These are phyloP conservation scores for Clusia tigrina DNA, from an alignment of 2,888 invertebrate species.

Conservation along the genomic window DNA sequence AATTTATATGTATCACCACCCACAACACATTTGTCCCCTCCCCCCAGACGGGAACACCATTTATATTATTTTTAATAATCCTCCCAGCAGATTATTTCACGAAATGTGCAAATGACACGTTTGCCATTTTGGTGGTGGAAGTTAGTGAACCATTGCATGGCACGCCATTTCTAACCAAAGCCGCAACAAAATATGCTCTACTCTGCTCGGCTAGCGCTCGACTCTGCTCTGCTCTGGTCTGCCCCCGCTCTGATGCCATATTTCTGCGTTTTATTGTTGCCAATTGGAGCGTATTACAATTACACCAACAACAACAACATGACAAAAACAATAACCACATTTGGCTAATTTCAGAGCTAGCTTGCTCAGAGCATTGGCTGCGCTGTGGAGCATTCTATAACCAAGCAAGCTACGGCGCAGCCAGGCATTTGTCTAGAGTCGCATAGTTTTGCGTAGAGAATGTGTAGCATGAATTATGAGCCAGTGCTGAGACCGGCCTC, in stretches of 20 bases:
- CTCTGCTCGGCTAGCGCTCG: too few species aligned
- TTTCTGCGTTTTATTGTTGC: constrained; percentile 18
- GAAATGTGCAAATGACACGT: constrained; percentile 7
- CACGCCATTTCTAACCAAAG: not conserved
- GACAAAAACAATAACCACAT: constrained; percentile 25
- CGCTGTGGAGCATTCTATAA: too few species aligned
- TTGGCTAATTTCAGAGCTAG: constrained; percentile 5
- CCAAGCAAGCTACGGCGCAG: not conserved
- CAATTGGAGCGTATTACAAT: constrained; percentile 26
- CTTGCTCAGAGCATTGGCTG: too few species aligned
- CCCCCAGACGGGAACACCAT: too few species aligned
- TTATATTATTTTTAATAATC: not conserved
- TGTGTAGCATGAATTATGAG: not conserved
- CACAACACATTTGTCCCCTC: not conserved
- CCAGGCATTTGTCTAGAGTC: not conserved
- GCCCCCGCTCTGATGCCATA: not conserved
- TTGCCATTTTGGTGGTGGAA: not conserved
- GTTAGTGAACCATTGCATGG: not conserved
- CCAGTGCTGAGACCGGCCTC: too few species aligned
- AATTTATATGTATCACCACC: too few species aligned
- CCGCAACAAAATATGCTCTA: constrained; percentile 1
- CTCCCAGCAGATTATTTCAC: not conserved
- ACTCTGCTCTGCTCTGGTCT: not conserved
- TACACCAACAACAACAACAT: constrained; percentile 17
- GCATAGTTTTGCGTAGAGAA: not conserved